Evolutionary conservation across 1,140 invertebrate species (phyloP), one percentile per base, ranked within the genome.

Genomic region (Nasonia giraulti): DNA sequence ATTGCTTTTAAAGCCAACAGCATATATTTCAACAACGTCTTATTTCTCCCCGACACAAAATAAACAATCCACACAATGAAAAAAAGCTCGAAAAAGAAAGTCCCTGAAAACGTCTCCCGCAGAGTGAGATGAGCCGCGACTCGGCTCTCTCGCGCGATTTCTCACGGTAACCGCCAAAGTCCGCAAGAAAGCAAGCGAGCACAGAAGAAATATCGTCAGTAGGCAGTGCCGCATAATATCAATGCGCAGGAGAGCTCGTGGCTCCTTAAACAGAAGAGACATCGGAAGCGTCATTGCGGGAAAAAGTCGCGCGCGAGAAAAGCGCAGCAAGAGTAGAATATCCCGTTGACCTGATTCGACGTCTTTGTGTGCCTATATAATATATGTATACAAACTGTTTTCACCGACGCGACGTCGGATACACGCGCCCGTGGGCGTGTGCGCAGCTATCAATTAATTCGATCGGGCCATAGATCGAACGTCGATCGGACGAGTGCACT

Each of bases 321-420:
- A 74, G 73, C 73, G 73, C 73, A 7, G 2, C 73, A 37, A 74
- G 5, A 31, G 27, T 40, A 74, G 33, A 33, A 80, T 40, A 80
- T 68, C 78, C 62, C 78, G 78, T 68, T 80, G 78, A 80, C 62
- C 78, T 31, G 78, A 68, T 80, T 80, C 44, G 20, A 23, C 75
- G 33, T 55, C 74, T 31, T 40, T 37, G 73, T 71, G 14, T 69
- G n/a, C 17, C 7, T 31, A n/a, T 69, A 10, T 69, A 10, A n/a
- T 31, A 17, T 69, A 17, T 69, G 68, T n/a, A 2, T n/a, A 69
- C 68, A 71, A 7, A 20, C 12, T 17, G 17, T 55, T 55, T 20
- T 55, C 50, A 55, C 50, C 50, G 5, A 55, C 50, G 17, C 12
- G 14, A 55, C 17, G 50, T 55, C 50, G 50, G 11, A 55, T 20